phyloP scores from a whole-genome alignment of 2,797 vertebrate species.

The Danio tinwini region DNA sequence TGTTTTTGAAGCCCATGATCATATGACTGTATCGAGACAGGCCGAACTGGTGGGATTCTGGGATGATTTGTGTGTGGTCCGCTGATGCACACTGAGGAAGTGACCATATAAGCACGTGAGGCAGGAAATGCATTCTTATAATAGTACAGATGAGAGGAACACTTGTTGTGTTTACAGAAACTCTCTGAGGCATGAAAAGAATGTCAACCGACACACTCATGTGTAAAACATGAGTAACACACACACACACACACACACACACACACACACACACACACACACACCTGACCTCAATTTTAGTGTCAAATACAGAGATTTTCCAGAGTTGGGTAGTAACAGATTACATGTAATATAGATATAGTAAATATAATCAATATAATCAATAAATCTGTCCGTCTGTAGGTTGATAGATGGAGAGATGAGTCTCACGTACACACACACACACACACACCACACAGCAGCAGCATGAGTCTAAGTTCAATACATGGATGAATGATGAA shows the following conservation, averaged over 20 bases:
- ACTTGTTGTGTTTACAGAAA: constrained; percentile 23
- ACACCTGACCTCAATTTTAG: too few relatives aligned
- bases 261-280: too few relatives aligned
- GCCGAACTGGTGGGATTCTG: constrained; percentile 85
- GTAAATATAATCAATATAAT: too few relatives aligned
- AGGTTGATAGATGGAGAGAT: too few relatives aligned
- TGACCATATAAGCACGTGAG: constrained; percentile 30
- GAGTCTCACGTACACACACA: too few relatives aligned
- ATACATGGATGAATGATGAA: too few relatives aligned
- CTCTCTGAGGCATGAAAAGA: constrained; percentile 27
- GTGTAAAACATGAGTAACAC: not conserved
- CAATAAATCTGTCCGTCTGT: too few relatives aligned
- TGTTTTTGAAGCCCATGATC: constrained; percentile 83
- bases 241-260: not conserved
- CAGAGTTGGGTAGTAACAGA: too few relatives aligned
- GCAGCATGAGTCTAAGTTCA: too few relatives aligned
- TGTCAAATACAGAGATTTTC: too few relatives aligned
- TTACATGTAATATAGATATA: too few relatives aligned
- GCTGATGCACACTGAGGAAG: constrained; percentile 73
- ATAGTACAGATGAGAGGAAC: not conserved
- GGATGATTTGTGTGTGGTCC: constrained; percentile 67
- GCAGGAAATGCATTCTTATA: constrained; percentile 4
- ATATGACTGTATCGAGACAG: constrained; percentile 87
- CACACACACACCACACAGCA: too few relatives aligned
- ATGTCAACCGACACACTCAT: constrained; percentile 9